These are phyloP conservation scores for Drosophila nigritarsus DNA, from an alignment of 2,888 invertebrate genomes.

Conservation along the genomic window DNA sequence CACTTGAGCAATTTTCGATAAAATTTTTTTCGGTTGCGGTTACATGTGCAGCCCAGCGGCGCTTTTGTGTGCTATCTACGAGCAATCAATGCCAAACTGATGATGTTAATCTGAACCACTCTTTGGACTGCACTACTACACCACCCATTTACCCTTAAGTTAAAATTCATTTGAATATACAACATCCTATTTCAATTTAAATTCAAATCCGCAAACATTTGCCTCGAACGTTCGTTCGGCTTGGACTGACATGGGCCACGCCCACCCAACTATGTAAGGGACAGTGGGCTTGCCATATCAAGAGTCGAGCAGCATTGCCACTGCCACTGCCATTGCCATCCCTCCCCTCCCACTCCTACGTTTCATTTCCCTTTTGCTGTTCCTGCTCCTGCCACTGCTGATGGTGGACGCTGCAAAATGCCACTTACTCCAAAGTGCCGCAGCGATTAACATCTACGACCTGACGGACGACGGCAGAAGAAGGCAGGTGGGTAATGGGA, in stretches of 20 bases:
- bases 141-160: slow-evolving; percentile 79
- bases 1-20: slow-evolving; percentile 7
- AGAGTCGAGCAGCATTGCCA: slow-evolving; percentile 48
- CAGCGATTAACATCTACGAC: slow-evolving; percentile 81
- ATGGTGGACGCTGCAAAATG: slow-evolving; percentile 72
- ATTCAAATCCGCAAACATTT: slow-evolving; percentile 83
- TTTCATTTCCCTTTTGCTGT: slow-evolving; percentile 1
- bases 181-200: slow-evolving; percentile 84
- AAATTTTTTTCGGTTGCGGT: slow-evolving; percentile 55
- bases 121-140: slow-evolving; percentile 34
- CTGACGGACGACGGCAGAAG: slow-evolving; percentile 52
- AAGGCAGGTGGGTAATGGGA: slow-evolving; percentile 15
- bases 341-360: too few species aligned
- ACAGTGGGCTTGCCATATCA: slow-evolving; percentile 45
- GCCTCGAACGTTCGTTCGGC: slow-evolving; percentile 67
- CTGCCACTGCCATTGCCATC: slow-evolving; percentile 31
- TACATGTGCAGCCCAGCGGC: slow-evolving; percentile 63
- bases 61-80: slow-evolving; percentile 74
- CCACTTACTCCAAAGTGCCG: slow-evolving; percentile 79
- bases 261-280: slow-evolving; percentile 48
- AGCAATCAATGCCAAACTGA: slow-evolving; percentile 83
- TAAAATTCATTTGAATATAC: slow-evolving; percentile 83
- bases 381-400: slow-evolving; percentile 14
- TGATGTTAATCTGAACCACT: slow-evolving; percentile 80
- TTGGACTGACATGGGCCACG: slow-evolving; percentile 70